These are phyloP conservation scores for Rhagologus leucostigma DNA, from an alignment of 2,113 vertebrate species.

Conservation along the genomic window DNA sequence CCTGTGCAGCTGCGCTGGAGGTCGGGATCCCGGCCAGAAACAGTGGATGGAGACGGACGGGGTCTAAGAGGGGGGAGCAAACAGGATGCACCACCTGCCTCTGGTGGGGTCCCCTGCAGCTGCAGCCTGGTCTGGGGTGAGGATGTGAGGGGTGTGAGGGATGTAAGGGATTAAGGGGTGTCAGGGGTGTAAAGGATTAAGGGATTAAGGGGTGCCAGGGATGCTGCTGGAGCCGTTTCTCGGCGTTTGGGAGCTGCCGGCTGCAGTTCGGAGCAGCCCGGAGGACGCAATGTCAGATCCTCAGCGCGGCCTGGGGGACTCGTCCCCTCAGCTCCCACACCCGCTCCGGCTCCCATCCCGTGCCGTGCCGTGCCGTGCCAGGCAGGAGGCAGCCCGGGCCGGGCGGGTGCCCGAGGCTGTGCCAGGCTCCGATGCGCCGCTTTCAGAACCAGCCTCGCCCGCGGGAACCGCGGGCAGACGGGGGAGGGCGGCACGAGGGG, in stretches of 20 bases:
- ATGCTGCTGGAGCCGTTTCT: background rate
- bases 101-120: background rate
- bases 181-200: background rate
- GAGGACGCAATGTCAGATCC: background rate
- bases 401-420: background rate
- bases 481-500: background rate
- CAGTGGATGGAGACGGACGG: fast-evolving
- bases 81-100: background rate
- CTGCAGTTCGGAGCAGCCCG: background rate
- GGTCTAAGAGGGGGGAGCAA: background rate
- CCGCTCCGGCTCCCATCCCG: no score
- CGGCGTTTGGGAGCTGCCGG: fast-evolving
- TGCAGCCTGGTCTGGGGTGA: background rate
- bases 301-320: background rate
- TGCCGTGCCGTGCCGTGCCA: background rate
- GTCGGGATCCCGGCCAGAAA: background rate
- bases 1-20: background rate
- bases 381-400: background rate
- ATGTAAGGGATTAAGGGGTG: background rate
- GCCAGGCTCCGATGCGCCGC: background rate
- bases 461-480: background rate
- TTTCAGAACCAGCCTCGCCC: background rate
- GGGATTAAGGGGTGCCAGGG: background rate
- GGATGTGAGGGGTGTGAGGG: background rate
- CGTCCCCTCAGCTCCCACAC: fast-evolving